Evolutionary conservation across 2,113 vertebrate species (phyloP).

Genomic region (Picathartes gymnocephalus): DNA sequence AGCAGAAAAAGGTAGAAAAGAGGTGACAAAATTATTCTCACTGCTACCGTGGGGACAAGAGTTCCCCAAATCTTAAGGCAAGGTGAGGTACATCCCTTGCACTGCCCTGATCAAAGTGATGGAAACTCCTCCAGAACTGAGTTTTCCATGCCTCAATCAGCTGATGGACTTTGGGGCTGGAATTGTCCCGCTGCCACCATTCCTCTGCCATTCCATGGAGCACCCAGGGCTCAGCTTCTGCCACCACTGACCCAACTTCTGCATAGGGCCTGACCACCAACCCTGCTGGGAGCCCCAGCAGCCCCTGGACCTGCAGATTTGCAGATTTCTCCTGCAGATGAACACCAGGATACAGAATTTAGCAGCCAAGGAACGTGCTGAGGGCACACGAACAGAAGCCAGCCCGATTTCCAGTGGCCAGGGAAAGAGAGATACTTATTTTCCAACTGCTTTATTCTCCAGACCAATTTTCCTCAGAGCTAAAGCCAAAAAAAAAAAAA

Average conservation of each 20-base stretch:
- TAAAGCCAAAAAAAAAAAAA: background rate
- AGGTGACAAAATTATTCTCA: background rate
- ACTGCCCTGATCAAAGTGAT: background rate
- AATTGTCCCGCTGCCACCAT: background rate
- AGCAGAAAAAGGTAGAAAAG: background rate
- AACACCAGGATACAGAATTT: background rate
- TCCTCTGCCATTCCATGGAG: background rate
- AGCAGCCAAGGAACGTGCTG: background rate
- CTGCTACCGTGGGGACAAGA: background rate
- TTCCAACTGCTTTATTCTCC: slow-evolving; percentile 14
- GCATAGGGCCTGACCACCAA: rapidly evolving
- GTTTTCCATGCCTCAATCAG: background rate
- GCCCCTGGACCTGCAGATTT: background rate
- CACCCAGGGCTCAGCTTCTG: background rate
- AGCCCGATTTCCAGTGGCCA: slow-evolving; percentile 2
- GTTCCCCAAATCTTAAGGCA: background rate
- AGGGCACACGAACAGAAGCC: background rate
- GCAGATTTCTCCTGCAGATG: background rate
- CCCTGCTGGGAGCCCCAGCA: background rate
- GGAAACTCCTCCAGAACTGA: background rate
- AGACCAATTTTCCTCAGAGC: slow-evolving; percentile 41
- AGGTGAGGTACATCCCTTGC: background rate
- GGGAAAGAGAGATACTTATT: background rate
- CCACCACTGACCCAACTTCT: background rate
- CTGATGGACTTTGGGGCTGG: background rate